phyloP scores from a whole-genome alignment of 1,140 invertebrate species.

The Lasioglossum albipes region DNA sequence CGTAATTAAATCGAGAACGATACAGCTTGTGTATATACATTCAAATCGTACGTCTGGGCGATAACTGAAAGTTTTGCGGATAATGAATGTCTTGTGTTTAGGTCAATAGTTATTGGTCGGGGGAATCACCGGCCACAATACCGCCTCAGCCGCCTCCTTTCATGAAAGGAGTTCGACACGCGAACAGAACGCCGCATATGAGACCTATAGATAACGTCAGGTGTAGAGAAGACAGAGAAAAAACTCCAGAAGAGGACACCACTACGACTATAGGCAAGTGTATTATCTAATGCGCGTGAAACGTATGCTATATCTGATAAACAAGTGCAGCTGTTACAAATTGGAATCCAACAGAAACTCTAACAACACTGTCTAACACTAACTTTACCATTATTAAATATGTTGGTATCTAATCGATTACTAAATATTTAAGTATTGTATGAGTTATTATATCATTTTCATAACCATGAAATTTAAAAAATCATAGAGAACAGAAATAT shows the following conservation, averaged over 20 bases:
- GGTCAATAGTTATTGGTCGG: constrained; percentile 76
- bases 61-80: neutral
- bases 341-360: no score
- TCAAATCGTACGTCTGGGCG: neutral
- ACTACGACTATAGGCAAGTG: constrained; percentile 75
- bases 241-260: constrained; percentile 76
- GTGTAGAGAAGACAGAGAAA: constrained; percentile 75
- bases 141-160: constrained; percentile 71
- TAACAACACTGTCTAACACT: no score
- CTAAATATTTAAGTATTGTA: no score
- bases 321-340: neutral
- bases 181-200: constrained; percentile 68
- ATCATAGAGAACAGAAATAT: no score
- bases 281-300: neutral
- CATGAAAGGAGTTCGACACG: constrained; percentile 72
- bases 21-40: neutral
- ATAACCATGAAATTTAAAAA: no score
- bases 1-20: neutral
- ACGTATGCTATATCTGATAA: neutral
- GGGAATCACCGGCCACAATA: constrained; percentile 67
- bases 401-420: no score
- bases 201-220: constrained; percentile 68
- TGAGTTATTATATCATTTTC: no score
- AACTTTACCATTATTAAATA: no score
- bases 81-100: constrained; percentile 46